Evolutionary conservation across 2,888 invertebrate species (phyloP), one percentile per base, ranked within the genome.

Genomic region (Meteorus colon): DNA sequence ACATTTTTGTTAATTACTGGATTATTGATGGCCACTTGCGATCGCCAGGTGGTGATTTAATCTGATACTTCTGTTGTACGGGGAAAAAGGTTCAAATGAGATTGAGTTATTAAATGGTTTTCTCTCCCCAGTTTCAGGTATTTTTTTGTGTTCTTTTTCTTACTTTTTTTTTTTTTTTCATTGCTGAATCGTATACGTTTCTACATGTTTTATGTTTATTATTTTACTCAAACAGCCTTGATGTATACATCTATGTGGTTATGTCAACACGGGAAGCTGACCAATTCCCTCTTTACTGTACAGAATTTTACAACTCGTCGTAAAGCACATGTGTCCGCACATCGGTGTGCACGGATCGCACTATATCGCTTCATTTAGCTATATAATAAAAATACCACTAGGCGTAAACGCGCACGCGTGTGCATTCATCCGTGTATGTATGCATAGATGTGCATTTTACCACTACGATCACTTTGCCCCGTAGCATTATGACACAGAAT

Each of bases 271-370:
- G 24, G 19, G n/a, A 19, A 55, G 55, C 63, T 76, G 77, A 80
- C 79, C 81, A 83, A 84, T 84, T 84, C 81, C 81, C 79, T 76
- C 74, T 66, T 67, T 14, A 27, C 27, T 31, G 4, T 31, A 37
- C 19, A 45, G 63, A 66, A 66, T 67, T 78, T 78, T 78, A 78
- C 71, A 74, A 76, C 67, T 16, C 74, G 69, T 81, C 81, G 80
- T 82, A 83, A 84, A 84, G 80, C 73, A 78, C 55, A 74, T 60
- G 73, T 41, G 73, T 55, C 55, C 55, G 8, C 55, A 55, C 55
- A 14, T 48, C 10, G n/a, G 24, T 19, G n/a, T 55, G 19, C 24
- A 19, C 62, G 55, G 24, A 48, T 63, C 37, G 48, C 37, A 37
- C 29, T 68, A 55, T 68, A 62, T 71, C 73, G 62, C 55, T 70